Evolutionary conservation across 2,797 vertebrate species (phyloP), one percentile per base, ranked within the genome.

Genomic region (Pseudotriccus pelzelni): DNA sequence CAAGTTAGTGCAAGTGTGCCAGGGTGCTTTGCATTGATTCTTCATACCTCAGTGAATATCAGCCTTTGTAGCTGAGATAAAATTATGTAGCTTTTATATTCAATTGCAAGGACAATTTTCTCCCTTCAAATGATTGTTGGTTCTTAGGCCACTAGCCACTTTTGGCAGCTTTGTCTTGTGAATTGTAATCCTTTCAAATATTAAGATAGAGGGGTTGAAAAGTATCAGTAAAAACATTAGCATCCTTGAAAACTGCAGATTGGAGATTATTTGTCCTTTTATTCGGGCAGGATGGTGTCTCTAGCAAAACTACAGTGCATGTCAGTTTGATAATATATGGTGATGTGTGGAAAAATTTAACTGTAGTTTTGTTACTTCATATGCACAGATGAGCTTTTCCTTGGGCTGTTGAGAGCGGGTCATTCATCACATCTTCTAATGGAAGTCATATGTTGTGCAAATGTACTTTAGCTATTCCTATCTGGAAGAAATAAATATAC

Each of bases 391-490:
- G 87, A 95, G 85, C 39, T 94, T 82, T 88, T 88, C 73, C 62
- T 58, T 84, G 63, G 66, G 79, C 79, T 96, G 62, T 49, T 94
- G 92, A 96, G 89, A 96, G 89, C 2, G 2, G 55, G 87, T 93
- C 79, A 91, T 96, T 96, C 92, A 95, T 96, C 93, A 97, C 85
- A 66, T 90, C 84, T 66, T 91, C 76, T 96, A 91, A 97, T 96
- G 87, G 87, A 96, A 97, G n/a, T 96, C 95, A 91, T 78, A 81
- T 96, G 92, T 84, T 84, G 59, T 86, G 69, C 69, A 95, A 95
- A 76, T 78, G 55, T 86, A 68, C 69, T 87, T 80, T 28, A 87
- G 62, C 76, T 92, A 34, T 72, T 94, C 62, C 79, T 92, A 11
- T 91, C 82, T 89, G 52, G 53, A 76, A 92, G 82, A 92, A 95